Conservation (phyloP, 1,140 invertebrate species). For the Tenebrio molitor region DNA sequence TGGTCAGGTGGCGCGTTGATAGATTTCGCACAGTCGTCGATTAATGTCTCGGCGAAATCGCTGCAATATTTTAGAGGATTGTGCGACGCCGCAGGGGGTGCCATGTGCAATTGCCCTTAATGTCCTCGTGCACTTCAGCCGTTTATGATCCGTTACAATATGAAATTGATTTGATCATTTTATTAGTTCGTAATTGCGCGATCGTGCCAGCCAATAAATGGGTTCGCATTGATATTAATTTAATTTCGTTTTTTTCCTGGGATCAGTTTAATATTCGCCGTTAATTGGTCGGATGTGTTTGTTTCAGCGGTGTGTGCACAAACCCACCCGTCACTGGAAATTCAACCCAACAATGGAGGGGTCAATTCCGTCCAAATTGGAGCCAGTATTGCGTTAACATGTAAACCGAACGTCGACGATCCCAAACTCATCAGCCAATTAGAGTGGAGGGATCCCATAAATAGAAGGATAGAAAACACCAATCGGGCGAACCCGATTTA, state of each 20-base stretch:
- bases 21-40: neutral
- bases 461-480: slow-evolving; percentile 72
- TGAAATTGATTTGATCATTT: slow-evolving; percentile 37
- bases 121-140: slow-evolving; percentile 36
- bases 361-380: slow-evolving; percentile 78
- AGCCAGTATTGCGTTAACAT: slow-evolving; percentile 79
- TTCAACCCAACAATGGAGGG: slow-evolving; percentile 75
- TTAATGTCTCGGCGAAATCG: slow-evolving; percentile 19
- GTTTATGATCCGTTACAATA: slow-evolving; percentile 42
- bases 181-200: slow-evolving; percentile 21
- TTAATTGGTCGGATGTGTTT: slow-evolving; percentile 30
- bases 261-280: neutral
- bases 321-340: slow-evolving; percentile 67
- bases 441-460: slow-evolving; percentile 79
- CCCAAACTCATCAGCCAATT: slow-evolving; percentile 74
- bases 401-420: slow-evolving; percentile 75
- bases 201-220: neutral
- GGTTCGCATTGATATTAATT: too few species aligned
- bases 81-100: slow-evolving; percentile 1
- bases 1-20: slow-evolving; percentile 1
- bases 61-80: slow-evolving; percentile 30
- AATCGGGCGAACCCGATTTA: slow-evolving; percentile 58
- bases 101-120: slow-evolving; percentile 43
- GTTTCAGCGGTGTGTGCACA: slow-evolving; percentile 53
- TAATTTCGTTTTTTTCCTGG: too few species aligned